phyloP scores from a whole-genome alignment of 2,888 invertebrate genomes.

The Melanostoma scalare region DNA sequence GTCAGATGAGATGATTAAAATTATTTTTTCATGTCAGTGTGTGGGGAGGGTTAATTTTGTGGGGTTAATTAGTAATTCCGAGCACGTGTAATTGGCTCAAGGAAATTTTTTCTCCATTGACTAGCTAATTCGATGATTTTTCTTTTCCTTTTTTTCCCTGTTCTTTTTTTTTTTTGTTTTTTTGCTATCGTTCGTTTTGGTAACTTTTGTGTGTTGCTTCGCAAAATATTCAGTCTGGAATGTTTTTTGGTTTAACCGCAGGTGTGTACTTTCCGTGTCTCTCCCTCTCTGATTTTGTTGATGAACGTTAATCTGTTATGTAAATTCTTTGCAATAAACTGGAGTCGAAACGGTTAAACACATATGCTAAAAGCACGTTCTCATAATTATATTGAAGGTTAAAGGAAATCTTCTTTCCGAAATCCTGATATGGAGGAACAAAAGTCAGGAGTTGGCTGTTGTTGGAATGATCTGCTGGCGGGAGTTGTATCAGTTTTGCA shows the following conservation, averaged over 20 bases:
- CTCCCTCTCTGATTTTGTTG: slow-evolving; percentile 1
- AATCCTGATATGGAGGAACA: too few relatives aligned
- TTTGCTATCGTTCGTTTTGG: too few relatives aligned
- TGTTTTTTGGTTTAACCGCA: slow-evolving; percentile 49
- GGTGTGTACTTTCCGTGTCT: slow-evolving; percentile 44
- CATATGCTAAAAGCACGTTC: too few relatives aligned
- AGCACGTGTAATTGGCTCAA: slow-evolving; percentile 41
- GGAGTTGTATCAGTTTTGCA: too few relatives aligned
- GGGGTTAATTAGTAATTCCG: slow-evolving; percentile 56
- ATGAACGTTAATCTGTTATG: slow-evolving; percentile 50
- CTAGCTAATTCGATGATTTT: slow-evolving; percentile 42
- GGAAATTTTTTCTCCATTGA: slow-evolving; percentile 36
- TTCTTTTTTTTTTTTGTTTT: background rate
- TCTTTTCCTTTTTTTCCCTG: background rate
- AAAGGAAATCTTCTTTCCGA: too few relatives aligned
- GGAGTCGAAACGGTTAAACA: too few relatives aligned
- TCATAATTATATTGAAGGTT: too few relatives aligned
- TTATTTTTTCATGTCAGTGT: slow-evolving; percentile 12
- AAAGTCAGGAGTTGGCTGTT: too few relatives aligned
- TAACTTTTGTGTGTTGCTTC: background rate
- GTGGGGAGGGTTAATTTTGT: slow-evolving; percentile 28
- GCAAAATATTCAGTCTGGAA: slow-evolving; percentile 22
- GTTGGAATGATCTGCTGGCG: too few relatives aligned
- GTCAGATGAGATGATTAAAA: slow-evolving; percentile 42
- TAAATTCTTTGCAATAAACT: slow-evolving; percentile 38